Evolutionary conservation across 2,113 vertebrate genomes (phyloP), one percentile per base, ranked within the genome.

Genomic region (Coracopsis vasa): DNA sequence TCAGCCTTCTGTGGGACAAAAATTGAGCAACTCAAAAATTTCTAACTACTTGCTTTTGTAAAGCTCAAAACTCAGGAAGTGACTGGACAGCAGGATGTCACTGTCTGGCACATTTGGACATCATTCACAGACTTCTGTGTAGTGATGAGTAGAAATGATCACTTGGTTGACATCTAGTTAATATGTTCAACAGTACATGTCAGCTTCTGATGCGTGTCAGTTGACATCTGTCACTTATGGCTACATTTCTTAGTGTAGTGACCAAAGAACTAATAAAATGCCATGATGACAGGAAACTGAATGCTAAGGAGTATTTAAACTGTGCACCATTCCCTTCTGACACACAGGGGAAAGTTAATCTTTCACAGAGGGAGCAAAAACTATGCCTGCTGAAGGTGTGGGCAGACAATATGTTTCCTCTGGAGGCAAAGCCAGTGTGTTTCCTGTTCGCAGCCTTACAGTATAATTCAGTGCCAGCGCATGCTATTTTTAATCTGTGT

Each of bases 401-500:
- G 87, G 87, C 78, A 86, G 73, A 91, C 73, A 87, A 80, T 78
- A 53, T 5, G 2, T 71, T 89, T 96, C 80, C 84, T 91, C 84
- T 95, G 73, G 51, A 87, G 84, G 70, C 77, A 87, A 81, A 93
- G 69, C 35, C 69, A 64, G 13, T 41, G 65, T 71, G 69, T 78
- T 96, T 94, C 80, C 84, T 92, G 66, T 80, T 90, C 62, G 25
- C 88, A 88, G 82, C 71, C 24, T 72, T 65, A 47, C 80, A 73
- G 74, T 37, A 69, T n/a, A 19, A 82, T 72, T 88, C 74, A 48
- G 66, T 90, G 79, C 88, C 92, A 92, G 78, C 31, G 37, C 62
- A 87, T 0, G 4, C 79, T 93, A 91, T 84, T 96, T 94, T 95
- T 96, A 94, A 87, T 80, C 88, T 88, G 56, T 74, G 72, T 85